These are phyloP conservation scores for Vollenhovia emeryi DNA, from an alignment of 1,140 invertebrate genomes.

Conservation along the genomic window DNA sequence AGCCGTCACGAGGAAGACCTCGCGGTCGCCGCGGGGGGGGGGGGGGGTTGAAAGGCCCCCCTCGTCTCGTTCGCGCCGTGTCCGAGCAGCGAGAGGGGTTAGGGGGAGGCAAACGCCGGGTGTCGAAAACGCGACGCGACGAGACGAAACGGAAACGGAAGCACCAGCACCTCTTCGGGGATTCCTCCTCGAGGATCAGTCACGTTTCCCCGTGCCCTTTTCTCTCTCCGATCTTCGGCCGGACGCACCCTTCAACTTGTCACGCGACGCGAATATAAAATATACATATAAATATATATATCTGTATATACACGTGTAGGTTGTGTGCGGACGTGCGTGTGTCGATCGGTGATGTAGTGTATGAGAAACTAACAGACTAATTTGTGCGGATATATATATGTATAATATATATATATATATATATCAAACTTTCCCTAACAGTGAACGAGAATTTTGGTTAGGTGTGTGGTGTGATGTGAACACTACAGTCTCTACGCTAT, in stretches of 20 bases:
- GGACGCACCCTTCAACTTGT: constrained; percentile 28
- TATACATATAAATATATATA: constrained; percentile 12
- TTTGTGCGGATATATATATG: constrained; percentile 34
- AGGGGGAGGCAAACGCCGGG: neutral
- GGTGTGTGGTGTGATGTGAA: constrained; percentile 73
- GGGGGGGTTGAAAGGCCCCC: neutral
- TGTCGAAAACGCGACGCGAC: neutral
- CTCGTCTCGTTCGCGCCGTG: neutral
- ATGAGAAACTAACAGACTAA: constrained; percentile 30
- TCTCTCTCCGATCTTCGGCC: neutral
- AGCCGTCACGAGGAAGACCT: constrained; percentile 10
- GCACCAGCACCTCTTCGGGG: constrained; percentile 18
- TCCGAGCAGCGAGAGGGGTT: neutral
- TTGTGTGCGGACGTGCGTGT: neutral
- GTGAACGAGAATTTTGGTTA: constrained; percentile 57
- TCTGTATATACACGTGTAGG: neutral
- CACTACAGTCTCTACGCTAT: constrained; percentile 84
- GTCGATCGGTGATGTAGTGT: neutral
- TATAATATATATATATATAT: constrained; percentile 24
- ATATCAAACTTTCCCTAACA: constrained; percentile 44
- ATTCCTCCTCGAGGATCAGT: constrained; percentile 6
- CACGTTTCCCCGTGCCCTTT: neutral
- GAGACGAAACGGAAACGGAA: neutral
- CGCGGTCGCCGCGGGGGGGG: neutral
- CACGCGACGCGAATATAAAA: constrained; percentile 33